Evolutionary conservation across 1,140 invertebrate genomes (phyloP).

Genomic region (Augochlora pura): DNA sequence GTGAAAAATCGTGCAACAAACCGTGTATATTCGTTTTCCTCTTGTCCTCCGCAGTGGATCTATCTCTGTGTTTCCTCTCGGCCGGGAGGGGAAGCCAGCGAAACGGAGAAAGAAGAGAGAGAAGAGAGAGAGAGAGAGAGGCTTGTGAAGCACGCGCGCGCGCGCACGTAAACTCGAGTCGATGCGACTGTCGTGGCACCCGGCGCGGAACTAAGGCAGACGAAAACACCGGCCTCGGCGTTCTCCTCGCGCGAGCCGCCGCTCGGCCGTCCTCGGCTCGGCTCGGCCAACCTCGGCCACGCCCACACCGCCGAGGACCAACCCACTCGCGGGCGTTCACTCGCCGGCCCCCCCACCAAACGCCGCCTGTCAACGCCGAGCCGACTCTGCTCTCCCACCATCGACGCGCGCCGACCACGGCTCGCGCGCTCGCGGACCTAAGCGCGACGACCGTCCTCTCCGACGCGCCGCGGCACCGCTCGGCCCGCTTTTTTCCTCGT

Average conservation of each 20-base stretch:
- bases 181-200: conserved; percentile 79
- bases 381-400: conserved; percentile 21
- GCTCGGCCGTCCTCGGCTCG: conserved; percentile 53
- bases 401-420: conserved; percentile 22
- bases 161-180: conserved; percentile 69
- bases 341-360: not conserved
- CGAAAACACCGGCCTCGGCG: conserved; percentile 71
- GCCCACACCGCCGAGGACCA: conserved; percentile 64
- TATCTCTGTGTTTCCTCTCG: not conserved
- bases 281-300: conserved; percentile 58
- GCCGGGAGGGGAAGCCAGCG: conserved; percentile 6
- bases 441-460: no score
- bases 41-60: not conserved
- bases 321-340: conserved; percentile 74
- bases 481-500: not conserved
- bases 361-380: no score
- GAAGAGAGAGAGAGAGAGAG: conserved; percentile 35
- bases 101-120: conserved; percentile 11
- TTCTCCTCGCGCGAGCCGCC: conserved; percentile 69
- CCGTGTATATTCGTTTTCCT: not conserved
- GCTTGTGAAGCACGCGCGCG: conserved; percentile 66
- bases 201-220: conserved; percentile 79
- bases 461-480: not conserved
- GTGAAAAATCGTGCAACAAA: no score
- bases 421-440: not conserved